These are phyloP conservation scores for Drosophila monieri DNA, from an alignment of 2,888 invertebrate genomes.

Conservation along the genomic window DNA sequence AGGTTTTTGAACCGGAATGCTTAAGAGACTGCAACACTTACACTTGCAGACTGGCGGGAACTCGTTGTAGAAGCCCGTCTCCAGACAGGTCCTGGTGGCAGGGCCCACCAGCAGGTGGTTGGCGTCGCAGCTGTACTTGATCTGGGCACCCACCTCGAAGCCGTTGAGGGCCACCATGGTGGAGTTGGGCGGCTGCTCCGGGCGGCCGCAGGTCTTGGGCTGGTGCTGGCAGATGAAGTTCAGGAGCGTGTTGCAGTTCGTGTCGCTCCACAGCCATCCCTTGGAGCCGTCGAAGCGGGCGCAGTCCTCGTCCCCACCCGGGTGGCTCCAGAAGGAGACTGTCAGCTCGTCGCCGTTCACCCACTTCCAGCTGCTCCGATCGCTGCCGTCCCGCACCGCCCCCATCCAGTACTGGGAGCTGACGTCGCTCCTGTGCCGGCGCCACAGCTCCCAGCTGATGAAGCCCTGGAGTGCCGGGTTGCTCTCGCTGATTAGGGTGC, in stretches of 20 bases:
- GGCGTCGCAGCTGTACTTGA: conserved; percentile 93
- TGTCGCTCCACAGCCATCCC: conserved; percentile 97
- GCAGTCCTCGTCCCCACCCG: conserved; percentile 92
- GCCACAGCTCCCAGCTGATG: conserved; percentile 97
- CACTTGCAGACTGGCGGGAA: conserved; percentile 97
- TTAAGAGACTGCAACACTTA: conserved; percentile 83
- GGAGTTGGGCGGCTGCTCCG: conserved; percentile 96
- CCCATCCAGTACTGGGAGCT: conserved; percentile 98
- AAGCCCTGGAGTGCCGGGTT: conserved; percentile 97
- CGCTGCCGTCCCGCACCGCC: conserved; percentile 92
- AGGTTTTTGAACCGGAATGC: background rate
- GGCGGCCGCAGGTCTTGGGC: conserved; percentile 95
- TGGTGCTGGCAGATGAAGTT: conserved; percentile 97
- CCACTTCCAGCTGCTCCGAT: conserved; percentile 94
- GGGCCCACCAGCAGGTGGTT: conserved; percentile 95
- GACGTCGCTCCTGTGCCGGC: conserved; percentile 94
- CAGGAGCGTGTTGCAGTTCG: conserved; percentile 92
- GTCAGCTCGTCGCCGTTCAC: conserved; percentile 94
- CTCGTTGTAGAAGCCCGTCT: conserved; percentile 96
- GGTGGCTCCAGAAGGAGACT: conserved; percentile 96
- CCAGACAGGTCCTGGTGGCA: conserved; percentile 91
- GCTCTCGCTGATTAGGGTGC: conserved; percentile 94
- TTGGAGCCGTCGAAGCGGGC: conserved; percentile 96
- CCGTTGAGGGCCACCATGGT: conserved; percentile 90
- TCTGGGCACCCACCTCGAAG: conserved; percentile 92